A percentile compares a stretch with the other conserved stretches of the same genome.
Evolutionary conservation across 2,888 invertebrate genomes (phyloP).

Genomic region (Ophonus ardosiacus): DNA sequence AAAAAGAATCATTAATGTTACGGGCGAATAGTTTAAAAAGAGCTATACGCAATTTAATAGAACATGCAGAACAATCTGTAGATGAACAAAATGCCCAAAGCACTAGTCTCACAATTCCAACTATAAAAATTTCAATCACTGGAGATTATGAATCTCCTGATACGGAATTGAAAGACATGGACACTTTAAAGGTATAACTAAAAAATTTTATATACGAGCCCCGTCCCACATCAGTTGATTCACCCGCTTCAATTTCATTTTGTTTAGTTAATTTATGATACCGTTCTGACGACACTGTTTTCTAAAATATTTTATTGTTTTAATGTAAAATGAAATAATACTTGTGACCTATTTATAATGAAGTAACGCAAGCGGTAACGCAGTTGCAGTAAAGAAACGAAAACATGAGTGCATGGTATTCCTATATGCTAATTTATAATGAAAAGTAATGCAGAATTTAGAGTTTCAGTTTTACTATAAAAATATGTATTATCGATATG

Average conservation of each 20-base stretch:
- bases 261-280: background rate
- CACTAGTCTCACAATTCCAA: slow-evolving; percentile 70
- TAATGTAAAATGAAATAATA: no score
- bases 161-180: slow-evolving; percentile 70
- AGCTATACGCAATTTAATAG: slow-evolving; percentile 88
- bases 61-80: slow-evolving; percentile 86
- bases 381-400: no score
- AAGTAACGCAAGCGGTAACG: no score
- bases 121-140: slow-evolving; percentile 72
- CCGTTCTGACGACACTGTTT: no score
- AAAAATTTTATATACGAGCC: background rate
- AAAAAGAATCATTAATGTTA: slow-evolving; percentile 79
- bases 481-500: no score
- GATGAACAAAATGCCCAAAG: slow-evolving; percentile 78
- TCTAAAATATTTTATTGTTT: no score
- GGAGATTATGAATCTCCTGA: slow-evolving; percentile 70
- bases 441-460: no score
- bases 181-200: slow-evolving; percentile 72
- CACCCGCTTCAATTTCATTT: background rate
- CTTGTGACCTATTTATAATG: no score
- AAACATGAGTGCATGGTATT: no score
- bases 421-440: no score
- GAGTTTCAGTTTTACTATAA: no score
- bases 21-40: slow-evolving; percentile 91
- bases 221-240: no score